Evolutionary conservation across 2,797 vertebrate genomes (phyloP).

Genomic region (Fundulus diaphanus): DNA sequence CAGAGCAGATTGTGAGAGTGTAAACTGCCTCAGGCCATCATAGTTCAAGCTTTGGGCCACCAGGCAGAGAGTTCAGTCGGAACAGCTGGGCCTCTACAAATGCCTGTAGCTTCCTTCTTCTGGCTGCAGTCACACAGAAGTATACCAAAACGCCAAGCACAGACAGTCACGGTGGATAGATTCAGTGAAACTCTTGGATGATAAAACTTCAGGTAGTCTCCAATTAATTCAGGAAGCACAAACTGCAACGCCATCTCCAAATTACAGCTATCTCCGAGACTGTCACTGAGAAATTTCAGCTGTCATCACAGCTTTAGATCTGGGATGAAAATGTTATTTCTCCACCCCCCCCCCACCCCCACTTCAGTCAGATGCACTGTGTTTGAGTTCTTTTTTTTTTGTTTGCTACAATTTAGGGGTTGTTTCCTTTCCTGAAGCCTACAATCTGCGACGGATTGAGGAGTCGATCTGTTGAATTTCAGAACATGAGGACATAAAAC

Average conservation of each 20-base stretch:
- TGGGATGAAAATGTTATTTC: constrained; percentile 17
- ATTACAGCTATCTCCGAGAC: constrained; percentile 36
- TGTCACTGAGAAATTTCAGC: constrained; percentile 26
- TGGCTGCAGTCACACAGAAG: constrained; percentile 15
- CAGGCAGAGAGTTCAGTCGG: constrained; percentile 12
- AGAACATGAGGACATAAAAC: background rate
- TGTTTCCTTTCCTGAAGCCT: constrained; percentile 26
- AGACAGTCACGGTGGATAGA: background rate
- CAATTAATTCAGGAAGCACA: constrained; percentile 41
- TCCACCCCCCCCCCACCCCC: too few species aligned
- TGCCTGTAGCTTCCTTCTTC: constrained; percentile 38
- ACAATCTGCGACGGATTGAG: constrained; percentile 9
- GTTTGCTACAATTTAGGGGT: constrained; percentile 1
- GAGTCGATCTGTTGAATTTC: background rate
- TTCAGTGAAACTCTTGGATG: constrained; percentile 27
- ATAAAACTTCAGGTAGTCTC: constrained; percentile 22
- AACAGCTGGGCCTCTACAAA: constrained; percentile 59
- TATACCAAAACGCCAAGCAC: constrained; percentile 1
- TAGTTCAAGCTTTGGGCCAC: constrained; percentile 21
- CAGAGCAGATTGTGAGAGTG: constrained; percentile 37
- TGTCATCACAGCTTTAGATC: constrained; percentile 46
- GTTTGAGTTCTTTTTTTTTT: constrained; percentile 14
- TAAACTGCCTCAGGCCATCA: constrained; percentile 24
- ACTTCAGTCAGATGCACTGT: constrained; percentile 25
- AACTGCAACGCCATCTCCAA: constrained; percentile 21